Evolutionary conservation across 2,797 vertebrate genomes (phyloP).

Genomic region (Gallinago nigripennis): DNA sequence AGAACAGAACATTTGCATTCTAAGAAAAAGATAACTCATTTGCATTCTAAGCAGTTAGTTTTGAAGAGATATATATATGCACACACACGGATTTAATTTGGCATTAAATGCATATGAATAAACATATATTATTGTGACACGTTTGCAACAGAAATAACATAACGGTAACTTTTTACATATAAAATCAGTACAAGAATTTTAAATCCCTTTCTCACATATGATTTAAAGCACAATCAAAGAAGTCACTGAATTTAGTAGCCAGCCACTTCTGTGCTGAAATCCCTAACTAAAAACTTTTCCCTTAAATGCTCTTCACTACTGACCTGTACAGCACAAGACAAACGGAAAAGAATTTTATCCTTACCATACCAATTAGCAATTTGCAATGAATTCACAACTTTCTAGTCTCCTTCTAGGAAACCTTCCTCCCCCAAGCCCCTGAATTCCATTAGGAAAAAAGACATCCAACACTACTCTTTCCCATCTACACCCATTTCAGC

Average conservation of each 20-base stretch:
- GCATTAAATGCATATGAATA: background rate
- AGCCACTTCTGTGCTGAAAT: background rate
- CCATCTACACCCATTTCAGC: background rate
- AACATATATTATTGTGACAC: background rate
- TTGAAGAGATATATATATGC: background rate
- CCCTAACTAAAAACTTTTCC: background rate
- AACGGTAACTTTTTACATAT: background rate
- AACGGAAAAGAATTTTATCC: background rate
- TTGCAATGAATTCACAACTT: background rate
- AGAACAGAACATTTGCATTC: background rate
- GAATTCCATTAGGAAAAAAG: background rate
- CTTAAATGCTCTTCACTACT: background rate
- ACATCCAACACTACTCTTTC: background rate
- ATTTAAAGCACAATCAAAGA: background rate
- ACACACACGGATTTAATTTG: background rate
- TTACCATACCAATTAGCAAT: background rate
- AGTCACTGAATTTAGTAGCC: background rate
- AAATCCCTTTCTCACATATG: background rate
- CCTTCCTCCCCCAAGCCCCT: rapidly evolving
- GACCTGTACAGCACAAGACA: background rate
- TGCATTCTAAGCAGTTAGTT: background rate
- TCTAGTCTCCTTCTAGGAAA: background rate
- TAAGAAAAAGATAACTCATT: background rate
- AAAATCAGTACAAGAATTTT: background rate
- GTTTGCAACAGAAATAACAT: background rate